phyloP scores from a whole-genome alignment of 2,113 vertebrate genomes.

The Ariopsis seemanni region DNA sequence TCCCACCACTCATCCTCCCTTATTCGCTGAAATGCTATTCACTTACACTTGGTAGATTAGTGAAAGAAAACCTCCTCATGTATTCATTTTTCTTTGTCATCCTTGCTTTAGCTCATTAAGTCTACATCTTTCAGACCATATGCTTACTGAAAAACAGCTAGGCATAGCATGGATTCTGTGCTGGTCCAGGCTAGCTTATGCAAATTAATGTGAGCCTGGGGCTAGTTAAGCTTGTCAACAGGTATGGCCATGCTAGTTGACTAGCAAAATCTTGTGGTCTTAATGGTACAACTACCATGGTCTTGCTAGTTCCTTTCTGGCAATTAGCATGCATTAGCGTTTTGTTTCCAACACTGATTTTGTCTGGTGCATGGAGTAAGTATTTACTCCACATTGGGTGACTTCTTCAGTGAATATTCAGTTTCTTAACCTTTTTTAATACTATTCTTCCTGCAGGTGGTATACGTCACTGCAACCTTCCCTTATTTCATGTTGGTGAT shows the following conservation, averaged over 20 bases:
- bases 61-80: slow-evolving; percentile 22
- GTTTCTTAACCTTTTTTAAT: not conserved
- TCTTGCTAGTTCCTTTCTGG: not conserved
- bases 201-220: not conserved
- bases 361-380: not conserved
- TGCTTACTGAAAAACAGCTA: not conserved
- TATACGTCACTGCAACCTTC: slow-evolving; percentile 95
- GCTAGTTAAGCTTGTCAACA: not conserved
- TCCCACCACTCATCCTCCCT: slow-evolving; percentile 36
- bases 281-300: not conserved
- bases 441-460: slow-evolving; percentile 77
- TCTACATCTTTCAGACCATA: not conserved
- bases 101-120: not conserved
- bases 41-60: slow-evolving; percentile 14
- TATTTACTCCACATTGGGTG: not conserved
- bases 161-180: not conserved
- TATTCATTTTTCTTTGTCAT: slow-evolving; percentile 10
- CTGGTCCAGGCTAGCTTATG: not conserved
- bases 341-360: not conserved
- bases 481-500: slow-evolving; percentile 95
- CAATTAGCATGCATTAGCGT: not conserved
- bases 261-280: not conserved
- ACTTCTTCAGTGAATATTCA: not conserved
- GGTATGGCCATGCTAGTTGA: not conserved
- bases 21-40: slow-evolving; percentile 14